A percentile compares a stretch with the other conserved stretches of the same genome.
Conservation (phyloP, 2,888 invertebrate species). For the Colostygia pectinataria region DNA sequence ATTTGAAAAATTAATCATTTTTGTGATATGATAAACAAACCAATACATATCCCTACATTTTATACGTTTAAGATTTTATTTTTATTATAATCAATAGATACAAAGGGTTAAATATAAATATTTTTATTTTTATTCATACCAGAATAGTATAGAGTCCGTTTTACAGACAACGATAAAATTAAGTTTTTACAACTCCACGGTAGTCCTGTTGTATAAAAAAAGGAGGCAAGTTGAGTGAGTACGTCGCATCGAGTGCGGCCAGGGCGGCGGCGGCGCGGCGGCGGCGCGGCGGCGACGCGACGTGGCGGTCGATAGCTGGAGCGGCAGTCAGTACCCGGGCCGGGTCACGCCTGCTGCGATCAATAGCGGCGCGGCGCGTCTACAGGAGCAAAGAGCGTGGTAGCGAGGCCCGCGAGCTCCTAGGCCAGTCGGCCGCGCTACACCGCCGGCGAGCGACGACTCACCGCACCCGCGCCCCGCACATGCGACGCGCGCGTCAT, state of each 20-base stretch:
- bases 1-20: no score
- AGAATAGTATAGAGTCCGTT: no score
- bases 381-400: constrained; percentile 64
- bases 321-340: constrained; percentile 72
- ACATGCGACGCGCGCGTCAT: constrained; percentile 74
- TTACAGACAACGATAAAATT: no score
- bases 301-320: constrained; percentile 72
- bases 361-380: constrained; percentile 67
- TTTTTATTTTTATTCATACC: no score
- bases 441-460: constrained; percentile 51
- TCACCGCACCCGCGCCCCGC: constrained; percentile 40
- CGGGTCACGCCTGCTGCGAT: constrained; percentile 70
- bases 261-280: no score
- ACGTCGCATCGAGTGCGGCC: constrained; percentile 57
- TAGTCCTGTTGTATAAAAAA: constrained; percentile 52
- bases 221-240: constrained; percentile 64
- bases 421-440: constrained; percentile 64
- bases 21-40: no score
- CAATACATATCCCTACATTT: no score
- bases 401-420: constrained; percentile 52
- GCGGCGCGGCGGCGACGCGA: no score
- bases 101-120: no score
- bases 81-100: no score
- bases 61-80: no score
- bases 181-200: neutral